These are phyloP conservation scores for Tachycineta bicolor DNA, from an alignment of 2,113 vertebrate genomes.

Conservation along the genomic window DNA sequence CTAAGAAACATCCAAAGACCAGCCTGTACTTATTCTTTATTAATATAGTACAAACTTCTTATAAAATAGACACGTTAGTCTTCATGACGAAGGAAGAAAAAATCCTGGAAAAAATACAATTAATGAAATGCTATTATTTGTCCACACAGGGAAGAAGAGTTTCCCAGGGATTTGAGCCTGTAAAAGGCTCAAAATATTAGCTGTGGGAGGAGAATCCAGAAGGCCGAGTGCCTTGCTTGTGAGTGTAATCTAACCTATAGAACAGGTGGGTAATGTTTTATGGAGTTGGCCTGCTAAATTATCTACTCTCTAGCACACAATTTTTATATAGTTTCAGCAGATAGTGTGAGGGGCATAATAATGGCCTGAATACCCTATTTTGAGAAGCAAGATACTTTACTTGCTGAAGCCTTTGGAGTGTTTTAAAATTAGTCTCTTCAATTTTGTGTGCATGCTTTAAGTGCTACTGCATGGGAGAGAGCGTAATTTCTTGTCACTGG, in stretches of 20 bases:
- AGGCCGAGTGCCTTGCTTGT: neutral
- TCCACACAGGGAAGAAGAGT: neutral
- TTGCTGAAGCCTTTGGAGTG: neutral
- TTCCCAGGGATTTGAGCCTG: neutral
- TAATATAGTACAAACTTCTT: neutral
- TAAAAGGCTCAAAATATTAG: neutral
- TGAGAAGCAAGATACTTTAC: neutral
- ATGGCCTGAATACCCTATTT: accelerated
- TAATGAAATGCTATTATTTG: neutral
- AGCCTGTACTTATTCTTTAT: neutral
- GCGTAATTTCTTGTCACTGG: neutral
- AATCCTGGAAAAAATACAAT: neutral
- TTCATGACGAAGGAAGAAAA: neutral
- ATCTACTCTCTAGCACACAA: neutral
- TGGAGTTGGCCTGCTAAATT: neutral
- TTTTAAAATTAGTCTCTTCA: neutral
- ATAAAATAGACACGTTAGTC: neutral
- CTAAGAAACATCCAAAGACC: neutral
- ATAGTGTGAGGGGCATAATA: neutral
- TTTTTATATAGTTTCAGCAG: neutral
- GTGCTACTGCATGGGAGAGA: neutral
- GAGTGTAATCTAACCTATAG: neutral
- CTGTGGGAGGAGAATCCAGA: neutral
- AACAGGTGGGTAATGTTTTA: neutral
- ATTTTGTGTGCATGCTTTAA: neutral